phyloP scores from a whole-genome alignment of 2,113 vertebrate genomes.

The Sitta europaea region DNA sequence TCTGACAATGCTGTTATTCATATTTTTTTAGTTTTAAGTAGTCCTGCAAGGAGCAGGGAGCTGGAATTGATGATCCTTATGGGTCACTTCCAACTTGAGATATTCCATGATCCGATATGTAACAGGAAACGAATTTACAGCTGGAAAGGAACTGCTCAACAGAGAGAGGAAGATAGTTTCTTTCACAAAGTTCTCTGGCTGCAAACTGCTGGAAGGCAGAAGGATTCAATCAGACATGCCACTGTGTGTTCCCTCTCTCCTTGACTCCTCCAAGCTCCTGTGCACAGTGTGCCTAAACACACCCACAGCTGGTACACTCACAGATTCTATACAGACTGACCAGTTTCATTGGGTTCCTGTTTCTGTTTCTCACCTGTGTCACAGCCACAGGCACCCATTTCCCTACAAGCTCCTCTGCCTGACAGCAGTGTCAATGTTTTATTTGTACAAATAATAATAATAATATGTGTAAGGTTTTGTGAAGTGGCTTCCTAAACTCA shows the following conservation, averaged over 20 bases:
- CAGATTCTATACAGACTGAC: background rate
- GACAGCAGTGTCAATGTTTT: background rate
- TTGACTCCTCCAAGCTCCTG: background rate
- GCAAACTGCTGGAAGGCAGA: background rate
- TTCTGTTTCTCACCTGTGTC: background rate
- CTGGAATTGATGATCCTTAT: background rate
- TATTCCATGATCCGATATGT: background rate
- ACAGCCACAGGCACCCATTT: background rate
- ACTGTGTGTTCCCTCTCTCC: background rate
- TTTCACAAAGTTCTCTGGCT: background rate
- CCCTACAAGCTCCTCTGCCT: background rate
- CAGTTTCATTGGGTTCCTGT: background rate
- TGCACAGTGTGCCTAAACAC: rapidly evolving
- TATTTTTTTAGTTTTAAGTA: background rate
- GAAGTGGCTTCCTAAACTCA: background rate
- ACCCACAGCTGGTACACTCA: rapidly evolving
- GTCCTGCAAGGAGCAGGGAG: background rate
- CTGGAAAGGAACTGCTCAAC: background rate
- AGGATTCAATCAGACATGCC: background rate
- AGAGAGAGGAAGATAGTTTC: background rate
- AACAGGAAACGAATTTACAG: background rate
- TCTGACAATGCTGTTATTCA: rapidly evolving
- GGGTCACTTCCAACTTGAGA: background rate
- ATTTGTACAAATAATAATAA: background rate
- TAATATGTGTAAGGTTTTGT: background rate